A percentile compares a stretch with the other conserved stretches of the same genome.
phyloP scores from a whole-genome alignment of 2,888 invertebrate genomes.

The Caenorhabditis uteleia region DNA sequence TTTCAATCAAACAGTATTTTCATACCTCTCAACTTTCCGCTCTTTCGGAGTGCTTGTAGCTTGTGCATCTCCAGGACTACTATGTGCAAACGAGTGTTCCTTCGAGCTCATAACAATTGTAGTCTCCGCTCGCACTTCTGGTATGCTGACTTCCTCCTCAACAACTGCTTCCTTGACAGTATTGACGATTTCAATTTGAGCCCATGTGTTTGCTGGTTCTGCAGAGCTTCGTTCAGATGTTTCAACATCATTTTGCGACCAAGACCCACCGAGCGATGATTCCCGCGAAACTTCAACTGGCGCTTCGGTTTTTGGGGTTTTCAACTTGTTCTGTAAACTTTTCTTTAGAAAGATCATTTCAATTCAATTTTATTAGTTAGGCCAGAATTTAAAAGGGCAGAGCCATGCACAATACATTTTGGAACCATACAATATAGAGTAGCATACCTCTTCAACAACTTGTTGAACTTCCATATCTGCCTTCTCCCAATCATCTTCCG shows the following conservation, averaged over 20 bases:
- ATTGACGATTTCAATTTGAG: too few relatives aligned
- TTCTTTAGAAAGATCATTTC: not conserved
- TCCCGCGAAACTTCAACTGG: conserved; percentile 21
- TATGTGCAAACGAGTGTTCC: not conserved
- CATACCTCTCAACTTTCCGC: conserved; percentile 11
- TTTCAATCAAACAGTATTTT: not conserved
- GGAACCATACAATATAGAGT: too few relatives aligned
- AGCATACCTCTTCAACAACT: conserved; percentile 28
- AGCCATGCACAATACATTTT: conserved; percentile 9
- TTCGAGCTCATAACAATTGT: conserved; percentile 8
- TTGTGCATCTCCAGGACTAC: conserved; percentile 34
- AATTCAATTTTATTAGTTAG: not conserved
- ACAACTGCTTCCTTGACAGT: not conserved
- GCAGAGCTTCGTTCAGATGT: conserved; percentile 21
- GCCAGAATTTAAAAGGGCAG: not conserved
- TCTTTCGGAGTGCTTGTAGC: conserved; percentile 48
- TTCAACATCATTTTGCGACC: conserved; percentile 26
- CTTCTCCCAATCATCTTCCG: conserved; percentile 42
- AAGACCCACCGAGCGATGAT: conserved; percentile 32
- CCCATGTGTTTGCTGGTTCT: conserved; percentile 20
- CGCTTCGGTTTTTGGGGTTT: conserved; percentile 2
- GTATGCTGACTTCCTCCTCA: conserved; percentile 14
- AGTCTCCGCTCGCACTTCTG: not conserved
- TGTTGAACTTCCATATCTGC: conserved; percentile 35
- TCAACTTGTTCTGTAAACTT: not conserved